These are phyloP conservation scores for Troides helena DNA, from an alignment of 2,888 invertebrate species.

Conservation along the genomic window DNA sequence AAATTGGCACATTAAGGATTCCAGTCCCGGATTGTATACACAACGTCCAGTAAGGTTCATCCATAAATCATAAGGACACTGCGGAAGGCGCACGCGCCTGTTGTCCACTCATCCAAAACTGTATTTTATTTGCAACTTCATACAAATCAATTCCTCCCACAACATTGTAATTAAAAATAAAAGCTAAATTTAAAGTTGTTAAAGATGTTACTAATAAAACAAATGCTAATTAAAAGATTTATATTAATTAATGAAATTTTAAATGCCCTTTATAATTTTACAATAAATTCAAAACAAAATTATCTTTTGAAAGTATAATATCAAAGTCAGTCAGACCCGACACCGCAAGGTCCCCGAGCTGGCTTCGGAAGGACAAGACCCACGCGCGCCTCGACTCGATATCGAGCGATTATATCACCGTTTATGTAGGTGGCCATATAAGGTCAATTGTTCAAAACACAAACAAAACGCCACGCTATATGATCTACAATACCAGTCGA, in stretches of 20 bases:
- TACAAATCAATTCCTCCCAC: neutral
- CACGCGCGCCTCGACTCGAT: slow-evolving; percentile 66
- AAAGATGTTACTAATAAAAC: no score
- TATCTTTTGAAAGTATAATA: slow-evolving; percentile 22
- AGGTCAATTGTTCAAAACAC: slow-evolving; percentile 71
- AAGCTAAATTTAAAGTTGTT: no score
- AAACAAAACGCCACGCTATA: slow-evolving; percentile 37
- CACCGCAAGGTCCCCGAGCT: slow-evolving; percentile 24
- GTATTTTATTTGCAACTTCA: neutral
- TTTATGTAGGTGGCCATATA: slow-evolving; percentile 77
- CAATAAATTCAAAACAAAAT: neutral
- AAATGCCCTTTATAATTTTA: neutral
- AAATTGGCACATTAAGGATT: neutral
- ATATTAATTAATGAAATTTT: neutral
- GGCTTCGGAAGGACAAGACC: slow-evolving; percentile 67
- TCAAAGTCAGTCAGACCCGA: slow-evolving; percentile 6
- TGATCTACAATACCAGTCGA: slow-evolving; percentile 40
- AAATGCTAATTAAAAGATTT: no score
- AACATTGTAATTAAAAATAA: neutral
- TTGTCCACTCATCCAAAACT: neutral
- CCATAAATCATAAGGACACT: slow-evolving; percentile 20
- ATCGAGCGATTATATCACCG: slow-evolving; percentile 70
- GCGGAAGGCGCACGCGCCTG: slow-evolving; percentile 23
- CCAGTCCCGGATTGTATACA: neutral
- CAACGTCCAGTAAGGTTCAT: slow-evolving; percentile 13